These are phyloP conservation scores for Cylas formicarius DNA, from an alignment of 1,140 invertebrate species.

Conservation along the genomic window DNA sequence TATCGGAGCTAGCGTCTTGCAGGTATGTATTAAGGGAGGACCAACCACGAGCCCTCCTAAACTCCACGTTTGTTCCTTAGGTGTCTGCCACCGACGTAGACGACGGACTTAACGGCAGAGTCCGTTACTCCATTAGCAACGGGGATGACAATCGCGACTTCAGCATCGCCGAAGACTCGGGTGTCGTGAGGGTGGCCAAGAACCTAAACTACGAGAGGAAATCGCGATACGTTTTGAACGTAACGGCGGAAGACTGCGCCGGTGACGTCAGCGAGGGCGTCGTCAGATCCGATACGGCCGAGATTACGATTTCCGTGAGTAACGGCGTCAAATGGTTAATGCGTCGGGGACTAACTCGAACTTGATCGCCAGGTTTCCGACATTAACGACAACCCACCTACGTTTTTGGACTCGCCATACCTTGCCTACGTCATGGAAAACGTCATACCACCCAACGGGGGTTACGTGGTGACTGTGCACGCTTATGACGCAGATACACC, in stretches of 20 bases:
- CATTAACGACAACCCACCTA: constrained; percentile 91
- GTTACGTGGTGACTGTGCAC: constrained; percentile 71
- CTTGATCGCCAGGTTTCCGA: constrained; percentile 59
- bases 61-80: constrained; percentile 42
- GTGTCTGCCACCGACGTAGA: constrained; percentile 89
- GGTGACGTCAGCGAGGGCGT: constrained; percentile 50
- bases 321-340: too few species aligned
- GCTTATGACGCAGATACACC: constrained; percentile 88
- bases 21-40: constrained; percentile 47
- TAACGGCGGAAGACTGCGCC: constrained; percentile 84
- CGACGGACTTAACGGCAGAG: constrained; percentile 78
- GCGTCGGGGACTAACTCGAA: too few species aligned
- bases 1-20: constrained; percentile 81
- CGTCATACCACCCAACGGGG: constrained; percentile 65
- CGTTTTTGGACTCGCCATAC: constrained; percentile 86
- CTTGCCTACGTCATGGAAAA: constrained; percentile 90
- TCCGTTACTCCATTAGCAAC: constrained; percentile 79
- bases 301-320: constrained; percentile 52
- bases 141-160: constrained; percentile 89
- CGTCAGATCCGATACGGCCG: constrained; percentile 62
- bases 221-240: constrained; percentile 70
- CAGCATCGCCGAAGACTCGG: constrained; percentile 81
- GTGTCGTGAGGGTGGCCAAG: constrained; percentile 78
- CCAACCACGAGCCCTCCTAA: not conserved
- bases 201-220: constrained; percentile 88